Conservation (phyloP, 2,888 invertebrate genomes). For the Eupithecia exiguata region DNA sequence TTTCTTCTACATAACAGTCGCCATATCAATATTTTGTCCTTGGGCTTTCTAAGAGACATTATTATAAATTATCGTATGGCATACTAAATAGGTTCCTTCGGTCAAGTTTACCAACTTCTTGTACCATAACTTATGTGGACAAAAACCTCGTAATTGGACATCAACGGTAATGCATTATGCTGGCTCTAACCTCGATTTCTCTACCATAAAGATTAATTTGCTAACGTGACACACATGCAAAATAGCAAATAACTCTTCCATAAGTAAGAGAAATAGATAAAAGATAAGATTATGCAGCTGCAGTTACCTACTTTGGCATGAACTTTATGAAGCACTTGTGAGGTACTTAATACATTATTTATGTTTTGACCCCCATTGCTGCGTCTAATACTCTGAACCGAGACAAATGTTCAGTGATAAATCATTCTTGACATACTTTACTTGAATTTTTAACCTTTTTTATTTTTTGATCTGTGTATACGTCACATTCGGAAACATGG, state of each 20-base stretch:
- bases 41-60: neutral
- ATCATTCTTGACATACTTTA: neutral
- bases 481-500: constrained; percentile 1
- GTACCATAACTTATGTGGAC: constrained; percentile 5
- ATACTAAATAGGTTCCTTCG: neutral
- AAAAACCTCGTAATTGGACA: constrained; percentile 12
- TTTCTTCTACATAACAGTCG: neutral
- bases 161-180: constrained; percentile 21
- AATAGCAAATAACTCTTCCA: constrained; percentile 14
- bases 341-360: constrained; percentile 11
- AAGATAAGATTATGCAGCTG: constrained; percentile 27
- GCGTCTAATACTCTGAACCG: neutral
- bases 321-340: constrained; percentile 11
- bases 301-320: constrained; percentile 21
- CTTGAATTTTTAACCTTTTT: too few species aligned
- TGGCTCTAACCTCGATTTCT: constrained; percentile 26
- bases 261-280: constrained; percentile 33
- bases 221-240: constrained; percentile 29
- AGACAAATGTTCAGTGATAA: constrained; percentile 1
- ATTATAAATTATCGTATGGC: neutral
- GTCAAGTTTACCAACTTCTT: constrained; percentile 6
- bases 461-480: too few species aligned
- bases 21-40: neutral
- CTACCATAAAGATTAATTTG: constrained; percentile 30
- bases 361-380: constrained; percentile 21